Percentiles rank a stretch among this genome's conserved stretches.
These are phyloP conservation scores for Chinchilla lanigera DNA, from an alignment of 2,113 vertebrate genomes.

Conservation along the genomic window DNA sequence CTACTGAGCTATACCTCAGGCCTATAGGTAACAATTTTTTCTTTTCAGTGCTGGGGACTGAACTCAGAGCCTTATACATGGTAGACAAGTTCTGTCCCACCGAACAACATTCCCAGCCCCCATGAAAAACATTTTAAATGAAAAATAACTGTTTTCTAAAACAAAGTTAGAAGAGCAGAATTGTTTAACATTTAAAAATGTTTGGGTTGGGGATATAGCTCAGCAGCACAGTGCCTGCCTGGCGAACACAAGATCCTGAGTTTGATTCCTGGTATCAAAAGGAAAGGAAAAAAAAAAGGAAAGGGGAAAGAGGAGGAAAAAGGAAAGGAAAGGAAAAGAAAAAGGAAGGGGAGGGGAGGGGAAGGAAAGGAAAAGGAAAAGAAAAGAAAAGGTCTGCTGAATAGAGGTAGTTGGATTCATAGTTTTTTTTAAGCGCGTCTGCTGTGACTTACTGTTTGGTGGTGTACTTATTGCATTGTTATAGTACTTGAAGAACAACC, in stretches of 20 bases:
- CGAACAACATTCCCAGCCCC: background rate
- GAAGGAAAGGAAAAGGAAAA: too few relatives aligned
- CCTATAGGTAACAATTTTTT: background rate
- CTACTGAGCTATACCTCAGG: background rate
- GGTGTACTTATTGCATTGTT: background rate
- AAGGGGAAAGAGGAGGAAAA: too few relatives aligned
- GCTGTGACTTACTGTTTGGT: background rate
- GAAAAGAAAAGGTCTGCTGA: background rate
- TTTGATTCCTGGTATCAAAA: too few relatives aligned
- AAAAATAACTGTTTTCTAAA: constrained; percentile 17
- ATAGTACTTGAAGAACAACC: background rate
- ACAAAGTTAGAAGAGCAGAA: background rate
- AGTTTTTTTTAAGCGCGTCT: background rate
- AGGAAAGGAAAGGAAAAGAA: too few relatives aligned
- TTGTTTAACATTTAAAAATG: constrained; percentile 39
- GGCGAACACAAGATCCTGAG: too few relatives aligned
- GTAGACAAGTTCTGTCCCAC: background rate
- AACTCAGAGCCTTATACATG: background rate
- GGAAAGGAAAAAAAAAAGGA: too few relatives aligned
- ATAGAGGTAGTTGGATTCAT: background rate
- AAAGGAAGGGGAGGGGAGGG: too few relatives aligned
- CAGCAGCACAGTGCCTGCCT: too few relatives aligned
- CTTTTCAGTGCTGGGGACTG: background rate
- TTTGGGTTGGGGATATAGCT: background rate
- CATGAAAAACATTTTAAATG: constrained; percentile 14